Evolutionary conservation across 2,797 vertebrate genomes (phyloP), one percentile per base, ranked within the genome.

Genomic region (Bryconaethiops microstoma): DNA sequence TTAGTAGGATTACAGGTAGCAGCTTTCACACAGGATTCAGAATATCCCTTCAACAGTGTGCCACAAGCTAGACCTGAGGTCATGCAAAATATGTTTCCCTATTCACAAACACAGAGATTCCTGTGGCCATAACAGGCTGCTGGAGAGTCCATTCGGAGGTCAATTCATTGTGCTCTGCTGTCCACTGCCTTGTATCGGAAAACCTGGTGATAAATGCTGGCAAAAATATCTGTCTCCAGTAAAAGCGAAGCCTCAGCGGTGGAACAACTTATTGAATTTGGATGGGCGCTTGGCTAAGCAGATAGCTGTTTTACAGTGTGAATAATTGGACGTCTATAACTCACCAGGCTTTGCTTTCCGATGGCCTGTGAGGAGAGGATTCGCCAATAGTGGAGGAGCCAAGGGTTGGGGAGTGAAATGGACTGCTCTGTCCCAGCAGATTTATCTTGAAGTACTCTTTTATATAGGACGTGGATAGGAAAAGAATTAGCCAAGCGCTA

Each of bases 241-340:
- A 75, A 83, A 87, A 83, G 80, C 63, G 65, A 79, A 83, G 82
- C 40, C 72, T 82, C 70, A 72, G 82, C 79, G 81, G 77, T 82
- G 80, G 75, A 77, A 82, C 74, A 83, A 57, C 64, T 82, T 77
- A 86, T 86, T 83, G 84, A 85, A 79, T 85, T 83, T 83, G 52
- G 72, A 77, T 21, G 80, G 82, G 72, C 77, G 85, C 82, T 86
- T 84, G 71, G 88, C 83, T 86, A 84, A 86, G 83, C 86, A 87
- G 74, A 85, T 84, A 84, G 79, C 73, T 52, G 83, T 85, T 85
- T 85, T 84, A 86, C 82, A 76, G 67, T 82, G 84, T 77, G 77
- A 84, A 83, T 85, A 82, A 86, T 84, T 82, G 74, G 79, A 52
- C 23, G 75, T 80, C 77, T 84, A 82, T 85, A 86, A 87, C 85